Conservation (phyloP, 2,888 invertebrate genomes). For the Choristoneura rosaceana region DNA sequence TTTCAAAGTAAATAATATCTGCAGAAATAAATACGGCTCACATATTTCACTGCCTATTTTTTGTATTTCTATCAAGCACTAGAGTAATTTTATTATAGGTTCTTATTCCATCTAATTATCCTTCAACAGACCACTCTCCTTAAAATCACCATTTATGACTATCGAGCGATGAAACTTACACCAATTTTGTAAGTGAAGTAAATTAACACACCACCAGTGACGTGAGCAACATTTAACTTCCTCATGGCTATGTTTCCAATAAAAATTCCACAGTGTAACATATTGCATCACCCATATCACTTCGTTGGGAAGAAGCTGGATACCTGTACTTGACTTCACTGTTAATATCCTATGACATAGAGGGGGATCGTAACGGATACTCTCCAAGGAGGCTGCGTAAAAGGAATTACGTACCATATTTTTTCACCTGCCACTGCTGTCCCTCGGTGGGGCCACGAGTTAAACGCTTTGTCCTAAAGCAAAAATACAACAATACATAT, state of each 20-base stretch:
- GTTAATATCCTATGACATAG: slow-evolving; percentile 10
- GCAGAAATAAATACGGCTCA: slow-evolving; percentile 25
- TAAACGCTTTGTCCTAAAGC: slow-evolving; percentile 35
- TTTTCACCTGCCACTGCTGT: slow-evolving; percentile 44
- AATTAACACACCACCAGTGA: not conserved
- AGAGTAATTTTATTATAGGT: not conserved
- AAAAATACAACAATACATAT: slow-evolving; percentile 45
- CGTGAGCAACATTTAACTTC: not conserved
- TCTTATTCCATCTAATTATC: not conserved
- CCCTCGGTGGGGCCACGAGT: slow-evolving; percentile 45
- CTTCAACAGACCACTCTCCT: too few species aligned
- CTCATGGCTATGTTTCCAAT: slow-evolving; percentile 11
- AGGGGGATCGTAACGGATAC: slow-evolving; percentile 9
- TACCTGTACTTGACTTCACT: not conserved
- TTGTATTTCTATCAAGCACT: slow-evolving; percentile 10
- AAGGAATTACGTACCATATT: slow-evolving; percentile 47
- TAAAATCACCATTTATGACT: not conserved
- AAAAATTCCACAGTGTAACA: slow-evolving; percentile 22
- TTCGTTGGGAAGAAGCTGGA: not conserved
- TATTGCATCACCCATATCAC: not conserved
- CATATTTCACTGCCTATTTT: slow-evolving; percentile 11
- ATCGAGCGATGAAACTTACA: not conserved
- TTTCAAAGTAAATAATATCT: slow-evolving; percentile 42
- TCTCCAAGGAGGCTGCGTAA: slow-evolving; percentile 43
- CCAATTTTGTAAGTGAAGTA: not conserved